Base-by-base conservation (phyloP, 1,140 invertebrate genomes). In the Ridgeia piscesae region DNA sequence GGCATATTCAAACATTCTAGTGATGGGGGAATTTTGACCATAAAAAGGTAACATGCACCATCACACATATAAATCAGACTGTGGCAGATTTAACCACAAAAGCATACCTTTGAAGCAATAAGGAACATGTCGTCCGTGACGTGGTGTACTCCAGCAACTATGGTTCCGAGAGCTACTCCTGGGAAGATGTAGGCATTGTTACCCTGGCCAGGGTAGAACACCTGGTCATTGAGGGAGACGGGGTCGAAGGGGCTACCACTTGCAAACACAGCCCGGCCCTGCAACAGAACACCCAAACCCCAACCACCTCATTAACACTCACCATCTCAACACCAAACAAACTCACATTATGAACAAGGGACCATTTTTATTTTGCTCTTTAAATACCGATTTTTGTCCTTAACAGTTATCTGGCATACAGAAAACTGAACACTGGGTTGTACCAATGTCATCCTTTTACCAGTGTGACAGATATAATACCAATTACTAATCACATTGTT, bases 131-230 rank as follows among this genome's bases (percentile, higher is more conserved):
- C 97, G 94, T 99, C 98, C 0, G 97, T 97, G 94, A 99, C 99
- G 94, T 98, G 98, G 94, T 98, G 97, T 14, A 98, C 98, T 77
- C 98, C 97, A 92, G 95, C 95, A 17, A 95, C 94, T 89, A 99
- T 98, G 31, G 99, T 98, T 33, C 98, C 99, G 6, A 99, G 96
- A 34, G 98, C 98, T 0, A 99, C 97, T 35, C 98, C 98, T 1
- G 99, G 99, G 96, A 99, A 99, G 93, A 99, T 99, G 96, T 99
- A 99, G 0, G 99, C 98, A 95, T 99, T 99, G 96, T 99, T 99
- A 91, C 98, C 98, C 96, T 99, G 99, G 0, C 99, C 99, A 0
- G 99, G 98, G 93, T 97, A 97, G 95, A 97, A 99, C 4, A 97
- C 97, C 95, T 98, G 97, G 8, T 97, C 98, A 88, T 97, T 97